Evolutionary conservation across 2,797 vertebrate genomes (phyloP).

Genomic region (Philypnodon macrostomus): DNA sequence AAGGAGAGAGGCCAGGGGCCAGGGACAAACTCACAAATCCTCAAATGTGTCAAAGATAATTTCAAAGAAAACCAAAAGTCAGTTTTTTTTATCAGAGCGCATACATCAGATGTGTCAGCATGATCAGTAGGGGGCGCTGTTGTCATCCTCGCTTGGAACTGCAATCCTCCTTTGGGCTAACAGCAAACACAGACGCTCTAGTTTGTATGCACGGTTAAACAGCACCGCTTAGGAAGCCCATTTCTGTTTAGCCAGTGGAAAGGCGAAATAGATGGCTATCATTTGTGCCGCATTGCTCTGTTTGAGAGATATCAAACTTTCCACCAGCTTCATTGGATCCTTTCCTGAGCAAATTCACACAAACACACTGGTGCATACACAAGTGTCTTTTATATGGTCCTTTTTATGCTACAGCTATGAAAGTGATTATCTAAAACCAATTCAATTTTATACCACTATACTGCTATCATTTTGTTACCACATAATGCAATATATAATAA

Average conservation of each 20-base stretch:
- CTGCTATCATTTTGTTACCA: background rate
- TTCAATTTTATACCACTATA: background rate
- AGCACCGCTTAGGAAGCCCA: slow-evolving; percentile 52
- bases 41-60: slow-evolving; percentile 35
- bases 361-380: slow-evolving; percentile 14
- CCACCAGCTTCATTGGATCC: slow-evolving; percentile 50
- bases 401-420: slow-evolving; percentile 8
- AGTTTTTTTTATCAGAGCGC: slow-evolving; percentile 31
- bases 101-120: too few relatives aligned
- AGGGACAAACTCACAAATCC: slow-evolving; percentile 6
- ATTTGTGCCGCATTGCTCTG: slow-evolving; percentile 50
- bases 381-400: slow-evolving; percentile 28
- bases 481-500: background rate
- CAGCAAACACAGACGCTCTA: slow-evolving; percentile 47
- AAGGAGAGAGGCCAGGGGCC: slow-evolving; percentile 15
- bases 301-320: slow-evolving; percentile 63
- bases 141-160: slow-evolving; percentile 46
- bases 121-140: slow-evolving; percentile 52
- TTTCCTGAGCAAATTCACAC: slow-evolving; percentile 44
- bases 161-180: slow-evolving; percentile 48
- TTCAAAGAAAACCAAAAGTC: slow-evolving; percentile 31
- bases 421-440: background rate
- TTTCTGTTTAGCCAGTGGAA: slow-evolving; percentile 68
- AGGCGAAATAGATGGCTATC: slow-evolving; percentile 62
- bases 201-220: slow-evolving; percentile 60